Evolutionary conservation across 1,140 invertebrate genomes (phyloP), one percentile per base, ranked within the genome.

Genomic region (Ditylenchus dipsaci): DNA sequence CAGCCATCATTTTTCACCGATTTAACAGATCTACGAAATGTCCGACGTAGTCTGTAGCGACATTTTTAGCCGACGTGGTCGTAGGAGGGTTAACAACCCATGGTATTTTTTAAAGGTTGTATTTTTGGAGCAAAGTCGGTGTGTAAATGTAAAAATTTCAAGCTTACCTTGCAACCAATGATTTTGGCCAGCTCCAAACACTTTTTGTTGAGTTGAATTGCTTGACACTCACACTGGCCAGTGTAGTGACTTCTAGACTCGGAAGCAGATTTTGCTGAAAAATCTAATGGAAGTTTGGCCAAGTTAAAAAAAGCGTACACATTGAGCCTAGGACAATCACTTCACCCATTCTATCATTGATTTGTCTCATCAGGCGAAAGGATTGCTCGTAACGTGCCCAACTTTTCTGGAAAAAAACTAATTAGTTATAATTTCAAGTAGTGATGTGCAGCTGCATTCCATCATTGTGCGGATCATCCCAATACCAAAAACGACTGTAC

Each of bases 301-400:
- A 23, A n/a, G n/a, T 11, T 38, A 38, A 38, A 38, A 38, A 38
- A 5, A 38, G n/a, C n/a, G 3, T 38, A 38, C 33, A 38, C 72
- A 78, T 79, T 7, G 71, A 65, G 15, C 78, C 66, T 23, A 82
- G 62, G 15, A 82, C 77, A 17, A 82, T 63, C 13, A 81, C 78
- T 68, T 81, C 77, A 23, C 80, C 79, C 79, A 81, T 78, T 27
- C 81, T 73, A 42, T 82, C 80, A 43, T 78, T 77, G 8, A 83
- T 71, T 57, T 63, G 53, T 29, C 79, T 29, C 79, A 83, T 71
- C 43, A 82, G 71, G n/a, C 81, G 76, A 67, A 81, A 81, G 15
- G 80, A 79, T 61, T 81, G 79, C 49, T 82, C 80, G 53, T 82
- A 82, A 11, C 80, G 78, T n/a, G 79, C 80, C 80, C 80, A 82